Conservation (phyloP, 2,797 vertebrate species). For the Ispidina picta region DNA sequence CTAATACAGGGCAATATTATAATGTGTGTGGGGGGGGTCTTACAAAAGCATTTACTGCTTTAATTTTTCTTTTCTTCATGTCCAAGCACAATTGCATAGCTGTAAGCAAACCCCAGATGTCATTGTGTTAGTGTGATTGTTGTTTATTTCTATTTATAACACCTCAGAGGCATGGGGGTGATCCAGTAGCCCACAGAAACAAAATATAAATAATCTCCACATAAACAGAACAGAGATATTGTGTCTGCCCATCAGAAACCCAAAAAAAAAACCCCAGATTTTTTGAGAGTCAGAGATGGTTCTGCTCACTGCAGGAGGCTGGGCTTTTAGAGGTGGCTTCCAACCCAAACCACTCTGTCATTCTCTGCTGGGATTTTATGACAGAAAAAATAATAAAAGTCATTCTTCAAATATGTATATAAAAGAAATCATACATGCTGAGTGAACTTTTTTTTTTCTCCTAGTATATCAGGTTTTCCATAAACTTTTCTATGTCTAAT, state of each 20-base stretch:
- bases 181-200: background rate
- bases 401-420: background rate
- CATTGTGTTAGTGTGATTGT: slow-evolving; percentile 30
- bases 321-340: too few species aligned
- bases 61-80: slow-evolving; percentile 41
- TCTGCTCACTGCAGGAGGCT: too few species aligned
- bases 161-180: background rate
- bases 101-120: slow-evolving; percentile 37
- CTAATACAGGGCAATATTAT: slow-evolving; percentile 2
- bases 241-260: background rate
- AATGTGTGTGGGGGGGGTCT: background rate
- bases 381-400: too few species aligned
- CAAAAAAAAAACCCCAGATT: too few species aligned
- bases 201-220: background rate
- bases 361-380: background rate
- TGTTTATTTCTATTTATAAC: slow-evolving; percentile 23
- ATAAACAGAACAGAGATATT: background rate
- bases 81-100: slow-evolving; percentile 7
- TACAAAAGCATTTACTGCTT: slow-evolving; percentile 10
- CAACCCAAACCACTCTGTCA: too few species aligned
- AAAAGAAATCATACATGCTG: background rate
- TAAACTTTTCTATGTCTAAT: background rate
- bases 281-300: too few species aligned
- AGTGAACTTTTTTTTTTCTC: background rate
- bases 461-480: background rate